phyloP scores from a whole-genome alignment of 2,113 vertebrate species.

The Mormoops blainvillei region DNA sequence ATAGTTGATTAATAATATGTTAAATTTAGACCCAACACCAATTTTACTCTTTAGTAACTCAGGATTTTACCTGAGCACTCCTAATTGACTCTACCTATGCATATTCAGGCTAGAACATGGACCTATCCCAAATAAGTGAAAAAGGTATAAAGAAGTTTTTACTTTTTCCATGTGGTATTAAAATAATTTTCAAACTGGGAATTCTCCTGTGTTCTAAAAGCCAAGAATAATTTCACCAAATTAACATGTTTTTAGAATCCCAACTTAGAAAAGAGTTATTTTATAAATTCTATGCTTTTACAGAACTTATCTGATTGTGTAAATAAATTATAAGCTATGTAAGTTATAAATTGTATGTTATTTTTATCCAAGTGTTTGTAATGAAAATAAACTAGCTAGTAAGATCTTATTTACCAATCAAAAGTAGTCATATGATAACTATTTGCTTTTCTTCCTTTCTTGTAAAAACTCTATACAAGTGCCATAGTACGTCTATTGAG shows the following conservation, averaged over 20 bases:
- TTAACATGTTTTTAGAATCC: constrained; percentile 9
- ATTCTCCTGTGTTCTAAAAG: constrained; percentile 14
- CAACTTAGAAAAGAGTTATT: constrained; percentile 13
- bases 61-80: not conserved
- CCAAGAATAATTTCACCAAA: constrained; percentile 4
- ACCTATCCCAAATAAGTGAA: not conserved
- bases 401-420: constrained; percentile 17
- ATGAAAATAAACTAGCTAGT: constrained; percentile 1
- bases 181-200: not conserved
- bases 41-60: constrained; percentile 29
- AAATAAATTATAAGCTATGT: constrained; percentile 21
- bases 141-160: not conserved
- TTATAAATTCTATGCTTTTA: constrained; percentile 29
- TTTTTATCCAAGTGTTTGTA: constrained; percentile 20
- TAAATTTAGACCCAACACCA: not conserved
- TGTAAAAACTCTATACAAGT: not conserved
- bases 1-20: not conserved
- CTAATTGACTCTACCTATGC: not conserved
- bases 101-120: not conserved
- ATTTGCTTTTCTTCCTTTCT: not conserved
- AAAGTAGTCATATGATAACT: not conserved
- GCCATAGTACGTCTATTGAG: not conserved
- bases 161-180: constrained; percentile 14
- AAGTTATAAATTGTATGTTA: not conserved
- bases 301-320: not conserved